Percentiles rank a stretch among this genome's conserved stretches.
These are phyloP conservation scores for Mallotus villosus DNA, from an alignment of 2,797 vertebrate genomes.

Conservation along the genomic window DNA sequence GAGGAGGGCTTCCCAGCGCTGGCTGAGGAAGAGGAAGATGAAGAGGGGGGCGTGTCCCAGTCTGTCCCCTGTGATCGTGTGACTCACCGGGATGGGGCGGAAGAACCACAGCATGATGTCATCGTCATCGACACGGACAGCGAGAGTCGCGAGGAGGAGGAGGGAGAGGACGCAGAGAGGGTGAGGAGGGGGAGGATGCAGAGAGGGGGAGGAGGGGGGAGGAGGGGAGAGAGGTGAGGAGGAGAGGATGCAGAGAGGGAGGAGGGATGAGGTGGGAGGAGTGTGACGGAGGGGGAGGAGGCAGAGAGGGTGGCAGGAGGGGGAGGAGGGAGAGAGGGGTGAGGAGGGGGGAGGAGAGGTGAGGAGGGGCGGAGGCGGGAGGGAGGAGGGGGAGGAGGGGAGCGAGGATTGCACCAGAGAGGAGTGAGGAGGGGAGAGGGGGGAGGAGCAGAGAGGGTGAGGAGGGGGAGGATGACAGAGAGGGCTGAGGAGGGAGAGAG, in stretches of 20 bases:
- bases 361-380: not conserved
- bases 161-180: slow-evolving; percentile 69
- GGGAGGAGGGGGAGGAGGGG: not conserved
- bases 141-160: slow-evolving; percentile 83
- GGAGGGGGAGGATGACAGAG: too few relatives aligned
- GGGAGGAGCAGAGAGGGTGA: too few relatives aligned
- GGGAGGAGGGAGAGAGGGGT: not conserved
- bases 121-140: slow-evolving; percentile 94
- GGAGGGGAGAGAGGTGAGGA: too few relatives aligned
- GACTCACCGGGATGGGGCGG: slow-evolving; percentile 67
- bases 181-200: slow-evolving; percentile 53
- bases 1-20: slow-evolving; percentile 79
- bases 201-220: slow-evolving; percentile 16
- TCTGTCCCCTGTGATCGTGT: slow-evolving; percentile 83
- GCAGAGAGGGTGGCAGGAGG: slow-evolving; percentile 26
- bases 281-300: too few relatives aligned
- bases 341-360: too few relatives aligned
- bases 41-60: slow-evolving; percentile 80
- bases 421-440: too few relatives aligned
- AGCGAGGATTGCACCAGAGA: too few relatives aligned
- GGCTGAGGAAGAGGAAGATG: slow-evolving; percentile 77
- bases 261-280: too few relatives aligned
- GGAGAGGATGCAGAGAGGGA: slow-evolving; percentile 24
- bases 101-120: slow-evolving; percentile 80
- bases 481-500: too few relatives aligned